Conservation (phyloP, 2,113 vertebrate genomes). For the Brachypteracias leptosomus region DNA sequence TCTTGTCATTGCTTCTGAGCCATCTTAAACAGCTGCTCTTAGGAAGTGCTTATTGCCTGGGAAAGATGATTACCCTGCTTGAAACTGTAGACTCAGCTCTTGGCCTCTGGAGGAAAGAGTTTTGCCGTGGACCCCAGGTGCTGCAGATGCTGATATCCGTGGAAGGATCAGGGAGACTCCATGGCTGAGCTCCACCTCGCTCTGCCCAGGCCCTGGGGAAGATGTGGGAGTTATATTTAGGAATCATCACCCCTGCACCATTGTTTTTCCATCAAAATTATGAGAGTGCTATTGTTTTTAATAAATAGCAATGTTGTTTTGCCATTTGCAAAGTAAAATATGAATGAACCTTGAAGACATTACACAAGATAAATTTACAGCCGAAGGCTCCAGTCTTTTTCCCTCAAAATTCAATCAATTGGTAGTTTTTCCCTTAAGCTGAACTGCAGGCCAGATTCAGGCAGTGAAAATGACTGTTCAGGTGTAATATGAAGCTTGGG, state of each 20-base stretch:
- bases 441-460: not conserved
- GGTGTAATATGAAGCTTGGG: not conserved
- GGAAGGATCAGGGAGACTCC: not conserved
- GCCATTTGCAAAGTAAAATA: not conserved
- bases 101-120: not conserved
- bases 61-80: not conserved
- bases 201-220: not conserved
- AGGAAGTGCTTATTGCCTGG: not conserved
- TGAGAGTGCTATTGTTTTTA: not conserved
- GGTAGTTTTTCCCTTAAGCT: not conserved
- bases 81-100: not conserved
- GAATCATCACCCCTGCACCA: not conserved
- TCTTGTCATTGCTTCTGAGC: not conserved
- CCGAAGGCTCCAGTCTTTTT: not conserved
- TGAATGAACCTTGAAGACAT: not conserved
- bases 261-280: constrained; percentile 1
- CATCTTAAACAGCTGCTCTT: not conserved
- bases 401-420: not conserved
- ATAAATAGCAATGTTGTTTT: not conserved
- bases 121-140: not conserved
- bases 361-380: not conserved
- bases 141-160: not conserved
- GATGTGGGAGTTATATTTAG: not conserved
- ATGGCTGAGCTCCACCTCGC: not conserved
- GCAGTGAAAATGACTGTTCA: not conserved